Evolutionary conservation across 2,888 invertebrate genomes (phyloP).

Genomic region (Halictus quadricinctus): DNA sequence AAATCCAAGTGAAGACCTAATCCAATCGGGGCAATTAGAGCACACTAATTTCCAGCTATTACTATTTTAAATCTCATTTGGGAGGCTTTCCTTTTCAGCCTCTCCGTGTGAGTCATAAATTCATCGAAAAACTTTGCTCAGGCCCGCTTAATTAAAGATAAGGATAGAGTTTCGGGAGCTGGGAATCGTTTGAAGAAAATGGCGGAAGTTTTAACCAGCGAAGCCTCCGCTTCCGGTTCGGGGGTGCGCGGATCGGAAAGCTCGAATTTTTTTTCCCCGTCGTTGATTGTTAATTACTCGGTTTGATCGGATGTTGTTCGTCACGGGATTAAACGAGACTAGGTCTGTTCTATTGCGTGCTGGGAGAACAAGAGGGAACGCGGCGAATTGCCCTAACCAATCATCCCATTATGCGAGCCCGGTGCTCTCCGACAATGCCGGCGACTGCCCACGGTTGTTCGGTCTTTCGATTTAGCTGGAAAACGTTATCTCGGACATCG

Average conservation of each 20-base stretch:
- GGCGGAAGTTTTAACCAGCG: not conserved
- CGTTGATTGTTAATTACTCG: slow-evolving; percentile 59
- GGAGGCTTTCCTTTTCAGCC: not conserved
- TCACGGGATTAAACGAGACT: slow-evolving; percentile 62
- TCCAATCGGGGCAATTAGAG: no score
- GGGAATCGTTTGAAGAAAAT: not conserved
- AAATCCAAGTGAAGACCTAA: no score
- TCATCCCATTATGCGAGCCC: slow-evolving; percentile 74
- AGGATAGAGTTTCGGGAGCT: not conserved
- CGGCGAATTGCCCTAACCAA: slow-evolving; percentile 75
- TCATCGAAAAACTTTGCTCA: not conserved
- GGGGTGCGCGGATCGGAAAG: not conserved
- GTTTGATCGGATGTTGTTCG: slow-evolving; percentile 59
- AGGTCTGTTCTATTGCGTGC: slow-evolving; percentile 57
- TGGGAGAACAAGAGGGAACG: slow-evolving; percentile 69
- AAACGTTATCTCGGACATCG: not conserved
- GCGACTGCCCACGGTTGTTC: slow-evolving; percentile 36
- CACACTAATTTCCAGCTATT: no score
- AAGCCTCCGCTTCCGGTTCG: not conserved
- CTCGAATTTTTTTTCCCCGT: not conserved
- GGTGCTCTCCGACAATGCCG: slow-evolving; percentile 44
- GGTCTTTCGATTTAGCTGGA: slow-evolving; percentile 46
- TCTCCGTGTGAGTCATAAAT: not conserved
- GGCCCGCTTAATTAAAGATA: not conserved
- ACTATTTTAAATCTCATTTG: not conserved